Conservation (phyloP, 2,113 vertebrate genomes). For the Pollimyrus isidori region DNA sequence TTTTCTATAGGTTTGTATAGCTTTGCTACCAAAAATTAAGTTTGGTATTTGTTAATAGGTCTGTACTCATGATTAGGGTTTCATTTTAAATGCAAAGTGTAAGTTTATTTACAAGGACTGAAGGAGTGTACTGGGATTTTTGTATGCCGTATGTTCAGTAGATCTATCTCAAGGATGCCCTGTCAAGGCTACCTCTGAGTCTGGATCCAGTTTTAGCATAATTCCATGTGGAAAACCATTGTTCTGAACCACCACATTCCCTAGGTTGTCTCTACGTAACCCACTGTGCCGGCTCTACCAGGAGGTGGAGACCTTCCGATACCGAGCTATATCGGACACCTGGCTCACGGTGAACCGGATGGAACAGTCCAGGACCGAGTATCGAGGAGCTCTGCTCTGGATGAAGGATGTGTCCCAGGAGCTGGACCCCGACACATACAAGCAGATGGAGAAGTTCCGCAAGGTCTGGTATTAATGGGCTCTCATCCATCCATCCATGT, state of each 20-base stretch:
- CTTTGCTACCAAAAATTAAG: background rate
- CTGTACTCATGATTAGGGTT: background rate
- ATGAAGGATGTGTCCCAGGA: constrained; percentile 99
- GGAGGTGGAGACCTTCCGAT: constrained; percentile 94
- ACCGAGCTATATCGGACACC: constrained; percentile 88
- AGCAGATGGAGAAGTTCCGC: constrained; percentile 97
- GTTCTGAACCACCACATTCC: background rate
- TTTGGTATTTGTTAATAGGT: background rate
- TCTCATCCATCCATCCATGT: background rate
- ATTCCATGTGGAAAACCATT: background rate
- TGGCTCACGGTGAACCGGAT: constrained; percentile 95
- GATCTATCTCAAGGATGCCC: background rate
- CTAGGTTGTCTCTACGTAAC: constrained; percentile 74
- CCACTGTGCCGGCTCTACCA: constrained; percentile 87
- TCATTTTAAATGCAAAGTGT: background rate
- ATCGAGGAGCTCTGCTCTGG: constrained; percentile 88
- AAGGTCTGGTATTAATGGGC: constrained; percentile 66
- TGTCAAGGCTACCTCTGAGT: background rate
- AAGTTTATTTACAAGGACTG: background rate
- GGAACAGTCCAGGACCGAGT: constrained; percentile 91
- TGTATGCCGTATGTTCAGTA: background rate
- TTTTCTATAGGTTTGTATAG: background rate
- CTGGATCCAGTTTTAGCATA: background rate
- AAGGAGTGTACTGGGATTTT: background rate
- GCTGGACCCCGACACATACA: constrained; percentile 88